These are phyloP conservation scores for Triplophysa siluroides DNA, from an alignment of 2,113 vertebrate species.

Conservation along the genomic window DNA sequence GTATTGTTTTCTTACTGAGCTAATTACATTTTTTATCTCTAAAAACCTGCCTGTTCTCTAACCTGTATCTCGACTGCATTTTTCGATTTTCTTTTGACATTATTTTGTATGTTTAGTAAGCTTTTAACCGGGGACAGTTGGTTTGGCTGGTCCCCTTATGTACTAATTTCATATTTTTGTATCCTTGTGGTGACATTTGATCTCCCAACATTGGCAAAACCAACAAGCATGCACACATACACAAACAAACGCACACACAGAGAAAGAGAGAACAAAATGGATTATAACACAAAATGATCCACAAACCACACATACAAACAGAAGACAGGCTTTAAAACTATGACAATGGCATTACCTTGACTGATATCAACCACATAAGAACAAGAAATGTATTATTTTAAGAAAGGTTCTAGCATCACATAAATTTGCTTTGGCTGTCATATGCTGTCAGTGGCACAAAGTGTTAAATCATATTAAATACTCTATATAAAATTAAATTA, in stretches of 20 bases:
- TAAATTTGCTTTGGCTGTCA: conserved; percentile 4
- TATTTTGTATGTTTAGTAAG: too few relatives aligned
- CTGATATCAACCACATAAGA: conserved; percentile 28
- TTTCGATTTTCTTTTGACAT: too few relatives aligned
- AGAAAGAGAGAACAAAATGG: not conserved
- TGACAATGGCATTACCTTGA: conserved; percentile 6
- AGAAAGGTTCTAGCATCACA: conserved; percentile 5
- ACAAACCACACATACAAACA: conserved; percentile 39
- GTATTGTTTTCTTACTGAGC: too few relatives aligned
- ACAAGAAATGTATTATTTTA: not conserved
- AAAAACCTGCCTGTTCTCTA: too few relatives aligned
- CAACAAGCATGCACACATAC: conserved; percentile 49
- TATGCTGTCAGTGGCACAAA: not conserved
- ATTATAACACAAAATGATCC: conserved; percentile 17
- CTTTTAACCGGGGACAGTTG: too few relatives aligned
- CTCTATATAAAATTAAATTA: conserved; percentile 54
- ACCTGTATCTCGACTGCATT: too few relatives aligned
- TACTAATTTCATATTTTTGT: too few relatives aligned
- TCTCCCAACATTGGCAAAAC: not conserved
- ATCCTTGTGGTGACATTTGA: too few relatives aligned
- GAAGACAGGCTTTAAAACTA: conserved; percentile 3
- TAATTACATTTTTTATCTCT: too few relatives aligned
- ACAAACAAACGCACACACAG: not conserved
- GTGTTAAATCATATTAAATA: conserved; percentile 26
- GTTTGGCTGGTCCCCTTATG: too few relatives aligned